Evolutionary conservation across 37 sponge, comb jelly and placozoan species (phyloP).

Genomic region (Bolinopsis microptera): DNA sequence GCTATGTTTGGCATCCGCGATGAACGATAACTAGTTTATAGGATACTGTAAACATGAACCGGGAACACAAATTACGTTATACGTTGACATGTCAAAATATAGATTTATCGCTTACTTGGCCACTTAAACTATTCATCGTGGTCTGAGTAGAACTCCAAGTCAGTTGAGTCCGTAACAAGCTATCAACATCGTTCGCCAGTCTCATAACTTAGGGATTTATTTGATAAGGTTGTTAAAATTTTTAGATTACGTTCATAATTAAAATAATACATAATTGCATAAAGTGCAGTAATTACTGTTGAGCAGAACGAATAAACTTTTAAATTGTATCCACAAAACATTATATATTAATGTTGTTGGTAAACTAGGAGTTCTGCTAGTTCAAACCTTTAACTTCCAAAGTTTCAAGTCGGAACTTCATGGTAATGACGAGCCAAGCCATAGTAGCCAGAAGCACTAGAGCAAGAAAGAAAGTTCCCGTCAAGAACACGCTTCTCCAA

Average conservation of each 20-base stretch:
- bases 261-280: not conserved
- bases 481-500: slow-evolving; percentile 43
- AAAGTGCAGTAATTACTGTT: too few species aligned
- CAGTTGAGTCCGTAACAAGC: slow-evolving; percentile 23
- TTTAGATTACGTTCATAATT: not conserved
- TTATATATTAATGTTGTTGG: too few species aligned
- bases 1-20: too few species aligned
- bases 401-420: slow-evolving; percentile 60
- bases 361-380: too few species aligned
- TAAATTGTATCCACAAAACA: too few species aligned
- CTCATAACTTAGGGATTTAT: not conserved
- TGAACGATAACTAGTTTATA: too few species aligned
- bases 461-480: not conserved
- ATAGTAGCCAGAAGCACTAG: slow-evolving; percentile 25
- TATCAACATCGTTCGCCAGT: slow-evolving; percentile 55
- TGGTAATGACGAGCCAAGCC: slow-evolving; percentile 52
- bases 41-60: too few species aligned
- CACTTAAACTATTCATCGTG: slow-evolving; percentile 38
- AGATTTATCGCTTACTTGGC: too few species aligned
- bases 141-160: slow-evolving; percentile 60
- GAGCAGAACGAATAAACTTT: too few species aligned
- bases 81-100: too few species aligned
- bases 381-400: slow-evolving; percentile 63
- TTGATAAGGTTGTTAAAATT: not conserved
- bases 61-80: too few species aligned